A percentile compares a stretch with the other conserved stretches of the same genome.
These are phyloP conservation scores for Whitmania pigra DNA, from an alignment of 1,140 invertebrate genomes.

Conservation along the genomic window DNA sequence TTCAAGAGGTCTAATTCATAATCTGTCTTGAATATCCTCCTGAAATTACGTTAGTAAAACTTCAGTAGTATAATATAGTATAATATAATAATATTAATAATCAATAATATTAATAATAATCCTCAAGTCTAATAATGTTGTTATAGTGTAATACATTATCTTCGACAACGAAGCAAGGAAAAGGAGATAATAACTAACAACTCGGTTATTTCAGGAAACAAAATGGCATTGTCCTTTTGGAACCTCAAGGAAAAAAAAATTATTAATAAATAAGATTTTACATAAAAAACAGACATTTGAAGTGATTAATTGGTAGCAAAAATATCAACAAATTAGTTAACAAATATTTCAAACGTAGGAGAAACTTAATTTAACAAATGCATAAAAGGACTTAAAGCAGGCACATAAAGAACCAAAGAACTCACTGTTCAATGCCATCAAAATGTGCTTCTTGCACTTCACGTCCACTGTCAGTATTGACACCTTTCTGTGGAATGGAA, in stretches of 20 bases:
- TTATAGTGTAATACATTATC: not conserved
- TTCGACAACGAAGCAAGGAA: not conserved
- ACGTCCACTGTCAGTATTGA: slow-evolving; percentile 74
- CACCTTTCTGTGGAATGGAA: slow-evolving; percentile 58
- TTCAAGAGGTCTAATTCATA: slow-evolving; percentile 77
- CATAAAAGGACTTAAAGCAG: not conserved
- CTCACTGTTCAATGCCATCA: slow-evolving; percentile 68
- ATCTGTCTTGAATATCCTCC: slow-evolving; percentile 76
- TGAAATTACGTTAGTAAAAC: slow-evolving; percentile 32
- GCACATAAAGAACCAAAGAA: slow-evolving; percentile 28
- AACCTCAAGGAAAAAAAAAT: slow-evolving; percentile 52
- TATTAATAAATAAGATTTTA: slow-evolving; percentile 6
- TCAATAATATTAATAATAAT: no score
- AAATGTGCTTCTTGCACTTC: slow-evolving; percentile 61
- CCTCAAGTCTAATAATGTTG: no score
- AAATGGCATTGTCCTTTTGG: slow-evolving; percentile 55
- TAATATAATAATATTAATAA: no score
- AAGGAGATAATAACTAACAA: slow-evolving; percentile 40
- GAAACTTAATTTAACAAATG: not conserved
- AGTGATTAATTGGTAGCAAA: not conserved
- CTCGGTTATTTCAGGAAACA: slow-evolving; percentile 68
- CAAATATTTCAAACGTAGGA: not conserved
- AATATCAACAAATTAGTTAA: not conserved
- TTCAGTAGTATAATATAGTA: no score
- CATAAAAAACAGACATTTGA: no score